phyloP scores from a whole-genome alignment of 2,797 vertebrate species.

The Anomalospiza imberbis region DNA sequence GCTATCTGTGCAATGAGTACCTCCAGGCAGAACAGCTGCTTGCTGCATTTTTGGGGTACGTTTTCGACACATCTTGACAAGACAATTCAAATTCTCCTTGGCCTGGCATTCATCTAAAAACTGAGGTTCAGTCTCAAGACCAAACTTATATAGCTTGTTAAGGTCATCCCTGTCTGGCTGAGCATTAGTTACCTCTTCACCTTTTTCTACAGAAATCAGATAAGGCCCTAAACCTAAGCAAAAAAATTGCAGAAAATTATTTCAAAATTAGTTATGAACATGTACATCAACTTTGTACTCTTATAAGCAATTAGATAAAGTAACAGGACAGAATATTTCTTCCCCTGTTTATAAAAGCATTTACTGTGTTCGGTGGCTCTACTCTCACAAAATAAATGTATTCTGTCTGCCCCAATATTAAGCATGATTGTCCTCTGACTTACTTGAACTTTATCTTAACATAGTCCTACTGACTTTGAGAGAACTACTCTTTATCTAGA shows the following conservation, averaged over 20 bases:
- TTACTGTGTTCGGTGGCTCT: not conserved
- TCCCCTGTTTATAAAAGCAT: not conserved
- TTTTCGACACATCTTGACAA: not conserved
- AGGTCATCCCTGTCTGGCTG: not conserved
- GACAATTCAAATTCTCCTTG: not conserved
- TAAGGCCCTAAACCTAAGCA: not conserved
- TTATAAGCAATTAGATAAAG: not conserved
- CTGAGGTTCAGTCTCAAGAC: not conserved
- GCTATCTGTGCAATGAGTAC: not conserved
- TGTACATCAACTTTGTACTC: not conserved
- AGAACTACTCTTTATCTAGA: constrained; percentile 30
- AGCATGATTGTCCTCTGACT: not conserved
- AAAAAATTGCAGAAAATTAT: not conserved
- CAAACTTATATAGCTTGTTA: not conserved
- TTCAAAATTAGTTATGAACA: not conserved
- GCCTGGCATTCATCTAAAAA: not conserved
- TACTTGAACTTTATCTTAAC: not conserved
- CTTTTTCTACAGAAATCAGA: not conserved
- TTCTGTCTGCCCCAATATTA: not conserved
- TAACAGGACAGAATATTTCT: not conserved
- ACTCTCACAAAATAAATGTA: not conserved
- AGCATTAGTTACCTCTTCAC: not conserved
- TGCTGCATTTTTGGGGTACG: not conserved
- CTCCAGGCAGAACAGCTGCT: not conserved
- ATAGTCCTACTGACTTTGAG: not conserved